Evolutionary conservation across 2,888 invertebrate genomes (phyloP), one percentile per base, ranked within the genome.

Genomic region (Frankliniella fusca): DNA sequence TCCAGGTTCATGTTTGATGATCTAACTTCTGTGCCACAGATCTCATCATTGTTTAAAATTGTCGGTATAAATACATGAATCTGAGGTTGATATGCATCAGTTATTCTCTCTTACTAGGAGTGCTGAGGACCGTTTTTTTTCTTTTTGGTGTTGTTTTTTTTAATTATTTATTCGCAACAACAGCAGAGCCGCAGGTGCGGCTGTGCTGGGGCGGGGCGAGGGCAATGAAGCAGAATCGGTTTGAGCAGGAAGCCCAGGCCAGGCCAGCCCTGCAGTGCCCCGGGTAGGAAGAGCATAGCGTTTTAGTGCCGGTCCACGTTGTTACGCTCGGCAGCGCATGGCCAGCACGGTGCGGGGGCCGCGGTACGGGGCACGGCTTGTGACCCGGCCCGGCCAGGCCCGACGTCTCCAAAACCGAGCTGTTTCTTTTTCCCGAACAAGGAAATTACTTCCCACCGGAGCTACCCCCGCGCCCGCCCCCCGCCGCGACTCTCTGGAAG

Each of bases 201-300:
- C 54, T 54, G 54, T 12, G 54, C 54, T 50, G 54, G 54, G 54
- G 20, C 61, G n/a, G 61, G 61, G n/a, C 18, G 61, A 11, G 61
- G 61, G 54, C 54, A 54, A 20, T 54, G 54, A 54, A 54, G 54
- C 54, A 54, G 54, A 54, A 54, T 54, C 54, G 54, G 54, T 54
- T 54, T 20, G 54, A 54, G 54, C 54, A 54, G 54, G 54, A 54
- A 54, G 54, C 54, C 38, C 38, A 38, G 38, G 3, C 38, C 18
- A 15, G 54, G 11, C 54, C 15, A 15, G 54, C 18, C 20, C 15
- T 11, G 54, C n/a, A n/a, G n/a, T n/a, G n/a, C n/a, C 38, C 38
- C 38, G 38, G 70, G 70, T 76, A 76, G 70, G 70, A 76, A 76
- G 70, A 76, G 23, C 27, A 76, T 23, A 76, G 27, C 70, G 70